Base-by-base conservation (phyloP, 2,113 vertebrate genomes). In the Symphodus melops region DNA sequence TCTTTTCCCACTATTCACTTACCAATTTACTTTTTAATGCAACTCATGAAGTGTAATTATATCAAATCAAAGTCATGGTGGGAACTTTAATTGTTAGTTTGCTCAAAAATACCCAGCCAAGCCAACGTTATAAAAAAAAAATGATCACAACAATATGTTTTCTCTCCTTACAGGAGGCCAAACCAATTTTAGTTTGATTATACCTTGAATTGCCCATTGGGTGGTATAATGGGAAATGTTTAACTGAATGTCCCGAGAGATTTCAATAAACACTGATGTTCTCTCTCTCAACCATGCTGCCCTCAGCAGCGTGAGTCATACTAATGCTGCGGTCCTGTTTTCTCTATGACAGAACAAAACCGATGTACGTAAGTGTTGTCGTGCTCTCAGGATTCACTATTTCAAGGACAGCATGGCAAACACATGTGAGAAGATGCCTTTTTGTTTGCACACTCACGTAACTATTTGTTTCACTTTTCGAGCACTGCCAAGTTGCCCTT, bases 141-240 rank as follows among this genome's bases (percentile, higher is more conserved):
- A 10, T 51, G 20, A 64, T 17, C 60, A 69, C 37, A 33, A 56
- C 53, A 19, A 57, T 33, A 68, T 23, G 12, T 11, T 28, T 49
- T 72, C 76, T 65, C 36, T 62, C 60, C 19, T 54, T 2, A 9
- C n/a, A 4, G 37, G 55, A 36, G 17, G 42, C 39, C 54, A 66
- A 78, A 51, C 55, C 41, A 70, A 73, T 68, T 0, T 46, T 46
- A 65, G 4, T 48, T 21, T 63, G 56, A 67, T 73, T 69, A 44
- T 36, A 51, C 51, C 71, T 64, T 72, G 57, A 73, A 68, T 70
- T 66, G 51, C 70, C 36, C 44, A 54, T 42, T 70, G 62, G 66
- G 58, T 54, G 51, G 28, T 14, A 25, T 70, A 55, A 78, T 67
- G 58, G 25, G 17, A 59, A 55, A 64, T 68, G 23, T 51, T 72